Percentiles rank a stretch among this genome's conserved stretches.
Conservation (phyloP, 2,888 invertebrate species). For the Drosophila fungiperda region DNA sequence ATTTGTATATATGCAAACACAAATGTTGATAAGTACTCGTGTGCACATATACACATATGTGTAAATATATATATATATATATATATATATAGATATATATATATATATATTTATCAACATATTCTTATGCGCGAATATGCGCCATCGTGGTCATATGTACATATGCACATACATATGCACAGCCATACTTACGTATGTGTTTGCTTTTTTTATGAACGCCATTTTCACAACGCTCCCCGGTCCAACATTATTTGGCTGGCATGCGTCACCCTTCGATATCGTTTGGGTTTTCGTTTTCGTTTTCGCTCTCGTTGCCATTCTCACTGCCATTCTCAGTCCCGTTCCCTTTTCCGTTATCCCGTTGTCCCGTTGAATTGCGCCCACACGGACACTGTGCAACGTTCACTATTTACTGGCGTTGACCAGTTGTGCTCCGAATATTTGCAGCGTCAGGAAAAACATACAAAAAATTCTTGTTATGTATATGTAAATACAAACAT, state of each 20-base stretch:
- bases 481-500: conserved; percentile 31
- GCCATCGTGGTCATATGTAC: conserved; percentile 34
- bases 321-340: neutral
- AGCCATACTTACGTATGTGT: conserved; percentile 13
- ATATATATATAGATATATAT: neutral
- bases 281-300: conserved; percentile 23
- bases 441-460: conserved; percentile 66
- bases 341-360: neutral
- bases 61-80: neutral
- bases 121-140: conserved; percentile 42
- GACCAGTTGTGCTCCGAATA: conserved; percentile 67
- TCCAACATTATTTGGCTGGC: conserved; percentile 56
- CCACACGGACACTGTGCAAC: conserved; percentile 36
- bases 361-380: conserved; percentile 21
- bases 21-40: conserved; percentile 14
- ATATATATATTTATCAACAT: conserved; percentile 12
- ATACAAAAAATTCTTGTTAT: conserved; percentile 56
- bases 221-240: conserved; percentile 60
- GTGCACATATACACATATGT: neutral
- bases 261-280: conserved; percentile 66
- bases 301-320: conserved; percentile 22
- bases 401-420: conserved; percentile 59
- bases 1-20: conserved; percentile 13
- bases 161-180: conserved; percentile 5
- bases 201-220: conserved; percentile 59